Base-by-base conservation (phyloP, 1,140 invertebrate species). In the Ceratitis capitata region DNA sequence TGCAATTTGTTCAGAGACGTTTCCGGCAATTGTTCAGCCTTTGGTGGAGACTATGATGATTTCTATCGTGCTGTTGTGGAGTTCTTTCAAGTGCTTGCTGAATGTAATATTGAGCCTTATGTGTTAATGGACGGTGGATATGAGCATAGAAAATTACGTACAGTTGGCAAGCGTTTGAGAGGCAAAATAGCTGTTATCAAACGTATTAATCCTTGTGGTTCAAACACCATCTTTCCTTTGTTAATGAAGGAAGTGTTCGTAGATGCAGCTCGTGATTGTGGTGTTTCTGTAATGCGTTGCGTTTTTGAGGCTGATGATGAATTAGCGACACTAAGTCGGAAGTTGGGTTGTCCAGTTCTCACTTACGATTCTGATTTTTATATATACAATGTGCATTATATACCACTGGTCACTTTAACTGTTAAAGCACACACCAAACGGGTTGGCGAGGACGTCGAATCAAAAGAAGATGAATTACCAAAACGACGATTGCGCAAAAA, bases 341-440 rank as follows among this genome's bases (percentile, higher is more conserved):
- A 94, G 82, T 92, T 97, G 6, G 93, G 96, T 47, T 98, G 97
- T 88, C 97, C 97, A 4, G 94, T 98, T 14, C 88, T 98, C 0
- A 98, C 96, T 89, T 96, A 95, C 87, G 98, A 98, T 92, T 98
- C 97, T 1, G 98, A 98, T 93, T 98, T 98, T 93, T 98, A 95
- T 90, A 95, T 98, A 83, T 97, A 96, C 92, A 95, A 97, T 92
- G 93, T 97, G 1, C 89, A 94, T 3, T 98, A 97, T 88, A 96
- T 98, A 85, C 96, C 96, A 0, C 94, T 97, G 69, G 93, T 95
- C 84, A 95, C 94, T 56, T 89, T 97, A 0, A 93, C 95, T 42
- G 89, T 92, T 0, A 91, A 91, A 84, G 89, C 91, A 82, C 87
- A 90, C 29, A 92, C 88, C 39, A 91, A 90, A 51, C 88, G 87